Conservation (phyloP, 2,797 vertebrate species). For the Trachops cirrhosus region DNA sequence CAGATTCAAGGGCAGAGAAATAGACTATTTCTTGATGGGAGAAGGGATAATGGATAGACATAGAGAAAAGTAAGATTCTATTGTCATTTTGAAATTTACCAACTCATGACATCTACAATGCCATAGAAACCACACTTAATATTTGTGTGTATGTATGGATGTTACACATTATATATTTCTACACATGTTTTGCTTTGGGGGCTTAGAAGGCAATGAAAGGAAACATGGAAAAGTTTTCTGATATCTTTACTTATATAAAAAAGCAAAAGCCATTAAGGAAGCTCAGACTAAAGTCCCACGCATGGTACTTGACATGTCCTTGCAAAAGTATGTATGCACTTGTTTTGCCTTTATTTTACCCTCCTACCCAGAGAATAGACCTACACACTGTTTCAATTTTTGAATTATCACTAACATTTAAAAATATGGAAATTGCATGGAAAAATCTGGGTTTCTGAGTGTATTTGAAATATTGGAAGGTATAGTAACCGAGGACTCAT, state of each 20-base stretch:
- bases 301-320: background rate
- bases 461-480: background rate
- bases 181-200: background rate
- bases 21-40: background rate
- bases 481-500: background rate
- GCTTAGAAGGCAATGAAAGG: background rate
- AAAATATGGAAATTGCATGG: background rate
- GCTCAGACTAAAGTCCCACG: background rate
- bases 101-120: background rate
- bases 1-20: background rate
- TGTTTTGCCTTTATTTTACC: background rate
- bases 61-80: background rate
- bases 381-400: background rate
- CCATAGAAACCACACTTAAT: background rate
- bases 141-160: background rate
- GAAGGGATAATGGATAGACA: background rate
- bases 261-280: background rate
- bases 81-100: background rate
- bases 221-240: background rate
- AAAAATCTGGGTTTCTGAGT: background rate
- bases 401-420: background rate
- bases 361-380: background rate
- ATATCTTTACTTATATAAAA: background rate
- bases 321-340: background rate
- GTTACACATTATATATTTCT: background rate